Evolutionary conservation across 2,888 invertebrate species (phyloP), one percentile per base, ranked within the genome.

Genomic region (Mimas tiliae): DNA sequence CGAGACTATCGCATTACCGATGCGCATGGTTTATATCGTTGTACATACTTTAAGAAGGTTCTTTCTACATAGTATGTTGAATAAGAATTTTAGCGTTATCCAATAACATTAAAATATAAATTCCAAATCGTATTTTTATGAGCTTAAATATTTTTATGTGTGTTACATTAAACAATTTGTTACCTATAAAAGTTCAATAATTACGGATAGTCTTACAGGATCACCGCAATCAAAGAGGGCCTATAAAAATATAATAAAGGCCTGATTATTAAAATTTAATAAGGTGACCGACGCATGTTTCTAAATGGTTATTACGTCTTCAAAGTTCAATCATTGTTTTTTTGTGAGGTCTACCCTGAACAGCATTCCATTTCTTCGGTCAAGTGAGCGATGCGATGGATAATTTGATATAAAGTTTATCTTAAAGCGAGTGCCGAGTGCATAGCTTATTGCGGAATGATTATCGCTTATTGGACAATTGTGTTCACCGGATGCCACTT

Each of bases 401-500:
- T 70, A 67, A 70, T 70, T 74, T 74, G 70, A 70, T 74, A 70
- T 72, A 16, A 69, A 68, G 63, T 33, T 66, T 47, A 70, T 69
- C 67, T 73, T 63, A 69, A 73, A 70, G 69, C 62, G 51, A 71
- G 68, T 58, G 42, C 19, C 63, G 48, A 70, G 68, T 58, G 58
- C 58, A 38, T 58, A 58, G 42, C 58, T 42, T 58, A 58, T 58
- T 58, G 58, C 58, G 6, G 66, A 76, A 78, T 77, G 78, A 84
- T 84, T 77, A 80, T 72, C 79, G 77, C 76, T 83, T 85, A 84
- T 82, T 84, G 85, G 77, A 78, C 84, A 82, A 87, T 87, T 85
- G 85, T 78, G 71, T 68, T 66, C 74, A 80, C 88, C 87, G 90
- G 89, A 89, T 86, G 86, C 84, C 81, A 74, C 78, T 80, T 79